These are phyloP conservation scores for Bruchidius siliquastri DNA, from an alignment of 2,888 invertebrate species.

Conservation along the genomic window DNA sequence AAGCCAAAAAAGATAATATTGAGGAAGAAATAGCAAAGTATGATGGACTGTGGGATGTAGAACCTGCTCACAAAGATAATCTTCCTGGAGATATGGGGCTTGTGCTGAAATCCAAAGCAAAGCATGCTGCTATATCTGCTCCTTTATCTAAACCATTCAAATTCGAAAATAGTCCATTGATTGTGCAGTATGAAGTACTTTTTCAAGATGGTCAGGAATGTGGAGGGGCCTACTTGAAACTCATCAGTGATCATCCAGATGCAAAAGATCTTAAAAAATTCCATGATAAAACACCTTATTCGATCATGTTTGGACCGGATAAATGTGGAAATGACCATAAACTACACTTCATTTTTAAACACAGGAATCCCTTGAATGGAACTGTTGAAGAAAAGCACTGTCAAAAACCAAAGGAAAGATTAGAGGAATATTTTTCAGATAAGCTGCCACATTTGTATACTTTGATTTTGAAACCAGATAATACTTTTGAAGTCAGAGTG, in stretches of 20 bases:
- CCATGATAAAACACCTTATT: constrained; percentile 94
- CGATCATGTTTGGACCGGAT: constrained; percentile 99
- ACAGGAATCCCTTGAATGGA: constrained; percentile 89
- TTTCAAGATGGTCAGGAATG: constrained; percentile 97
- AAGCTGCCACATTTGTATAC: constrained; percentile 88
- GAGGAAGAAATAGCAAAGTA: constrained; percentile 92
- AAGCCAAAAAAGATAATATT: constrained; percentile 65
- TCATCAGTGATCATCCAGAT: constrained; percentile 68
- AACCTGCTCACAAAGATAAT: constrained; percentile 70
- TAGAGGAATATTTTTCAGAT: constrained; percentile 87
- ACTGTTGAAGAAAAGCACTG: constrained; percentile 90
- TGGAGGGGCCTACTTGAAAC: constrained; percentile 95
- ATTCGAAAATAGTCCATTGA: constrained; percentile 75
- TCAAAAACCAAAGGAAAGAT: constrained; percentile 78
- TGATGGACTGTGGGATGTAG: constrained; percentile 79
- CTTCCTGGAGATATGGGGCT: constrained; percentile 78
- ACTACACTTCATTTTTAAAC: constrained; percentile 89
- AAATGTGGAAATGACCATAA: constrained; percentile 97
- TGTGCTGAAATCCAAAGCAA: constrained; percentile 89
- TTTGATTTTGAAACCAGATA: constrained; percentile 73
- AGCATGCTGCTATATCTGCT: constrained; percentile 90
- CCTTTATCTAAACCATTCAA: constrained; percentile 73
- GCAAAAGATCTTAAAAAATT: constrained; percentile 74
- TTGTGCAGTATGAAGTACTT: constrained; percentile 87
- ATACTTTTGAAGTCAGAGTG: constrained; percentile 72